phyloP scores from a whole-genome alignment of 2,888 invertebrate genomes.

The Megastigmus dorsalis region DNA sequence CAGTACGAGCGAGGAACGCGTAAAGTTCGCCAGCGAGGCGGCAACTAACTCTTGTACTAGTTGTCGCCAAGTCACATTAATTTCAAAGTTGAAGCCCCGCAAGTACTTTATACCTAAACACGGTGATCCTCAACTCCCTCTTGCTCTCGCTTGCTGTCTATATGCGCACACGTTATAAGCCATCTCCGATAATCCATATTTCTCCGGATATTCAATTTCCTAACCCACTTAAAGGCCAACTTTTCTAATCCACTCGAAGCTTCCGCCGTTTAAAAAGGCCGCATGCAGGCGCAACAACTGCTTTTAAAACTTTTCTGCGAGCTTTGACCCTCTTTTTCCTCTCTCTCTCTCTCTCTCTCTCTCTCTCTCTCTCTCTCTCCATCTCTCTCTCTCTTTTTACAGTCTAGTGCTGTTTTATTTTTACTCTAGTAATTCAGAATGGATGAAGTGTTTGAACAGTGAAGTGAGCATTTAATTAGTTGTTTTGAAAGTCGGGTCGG shows the following conservation, averaged over 20 bases:
- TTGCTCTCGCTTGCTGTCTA: not conserved
- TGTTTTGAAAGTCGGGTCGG: no score
- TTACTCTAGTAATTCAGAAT: no score
- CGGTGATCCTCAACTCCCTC: constrained; percentile 33
- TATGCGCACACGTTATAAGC: not conserved
- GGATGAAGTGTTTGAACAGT: no score
- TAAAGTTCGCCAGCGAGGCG: no score
- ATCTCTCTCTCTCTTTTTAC: no score
- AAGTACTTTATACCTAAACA: constrained; percentile 45
- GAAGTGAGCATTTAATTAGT: no score
- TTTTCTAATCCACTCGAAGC: constrained; percentile 26
- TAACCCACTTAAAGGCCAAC: constrained; percentile 1
- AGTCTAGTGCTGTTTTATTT: no score
- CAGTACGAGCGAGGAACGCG: no score
- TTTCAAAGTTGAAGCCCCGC: constrained; percentile 45
- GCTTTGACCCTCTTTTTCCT: no score
- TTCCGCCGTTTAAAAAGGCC: not conserved
- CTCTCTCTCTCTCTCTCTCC: no score
- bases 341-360: no score
- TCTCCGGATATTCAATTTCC: constrained; percentile 45
- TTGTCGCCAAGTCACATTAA: constrained; percentile 51
- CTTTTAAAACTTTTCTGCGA: not conserved
- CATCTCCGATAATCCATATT: constrained; percentile 38
- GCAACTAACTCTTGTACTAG: no score
- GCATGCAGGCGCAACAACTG: not conserved